phyloP scores from a whole-genome alignment of 53 echinoderm and acorn worm genomes.

The Luidia sarsii region DNA sequence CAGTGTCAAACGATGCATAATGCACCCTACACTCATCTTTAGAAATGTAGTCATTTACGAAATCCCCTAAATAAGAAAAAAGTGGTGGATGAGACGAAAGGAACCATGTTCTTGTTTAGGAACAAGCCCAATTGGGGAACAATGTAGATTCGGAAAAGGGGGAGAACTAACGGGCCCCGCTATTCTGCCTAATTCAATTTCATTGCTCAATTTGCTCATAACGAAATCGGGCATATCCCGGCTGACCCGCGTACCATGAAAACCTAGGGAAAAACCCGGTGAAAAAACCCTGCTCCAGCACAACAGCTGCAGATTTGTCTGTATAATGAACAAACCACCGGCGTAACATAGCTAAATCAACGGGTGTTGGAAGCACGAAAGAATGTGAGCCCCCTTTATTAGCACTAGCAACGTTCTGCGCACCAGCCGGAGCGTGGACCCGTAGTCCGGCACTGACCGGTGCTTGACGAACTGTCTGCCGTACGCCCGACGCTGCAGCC shows the following conservation, averaged over 20 bases:
- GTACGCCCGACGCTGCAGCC: no score
- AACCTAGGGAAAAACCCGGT: slow-evolving; percentile 32
- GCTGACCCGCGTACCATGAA: background rate
- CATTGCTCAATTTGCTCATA: no score
- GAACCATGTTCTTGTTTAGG: slow-evolving; percentile 31
- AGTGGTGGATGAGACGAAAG: slow-evolving; percentile 63
- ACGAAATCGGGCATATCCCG: background rate
- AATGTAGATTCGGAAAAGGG: slow-evolving; percentile 14
- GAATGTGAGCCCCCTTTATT: no score
- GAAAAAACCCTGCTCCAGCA: slow-evolving; percentile 8
- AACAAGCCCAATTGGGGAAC: no score
- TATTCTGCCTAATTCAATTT: no score
- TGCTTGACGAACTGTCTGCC: no score
- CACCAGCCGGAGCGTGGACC: no score
- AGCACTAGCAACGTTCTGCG: no score
- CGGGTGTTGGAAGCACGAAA: slow-evolving; percentile 42
- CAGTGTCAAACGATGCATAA: no score
- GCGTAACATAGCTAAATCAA: slow-evolving; percentile 5
- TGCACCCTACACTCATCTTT: no score
- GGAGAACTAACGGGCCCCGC: slow-evolving; percentile 27
- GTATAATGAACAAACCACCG: background rate
- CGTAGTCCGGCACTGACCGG: no score
- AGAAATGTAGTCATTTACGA: no score
- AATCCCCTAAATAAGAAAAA: slow-evolving; percentile 23
- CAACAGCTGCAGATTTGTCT: background rate